Percentiles rank a stretch among this genome's conserved stretches.
Conservation (phyloP, 2,888 invertebrate species). For the Lithodes maja region DNA sequence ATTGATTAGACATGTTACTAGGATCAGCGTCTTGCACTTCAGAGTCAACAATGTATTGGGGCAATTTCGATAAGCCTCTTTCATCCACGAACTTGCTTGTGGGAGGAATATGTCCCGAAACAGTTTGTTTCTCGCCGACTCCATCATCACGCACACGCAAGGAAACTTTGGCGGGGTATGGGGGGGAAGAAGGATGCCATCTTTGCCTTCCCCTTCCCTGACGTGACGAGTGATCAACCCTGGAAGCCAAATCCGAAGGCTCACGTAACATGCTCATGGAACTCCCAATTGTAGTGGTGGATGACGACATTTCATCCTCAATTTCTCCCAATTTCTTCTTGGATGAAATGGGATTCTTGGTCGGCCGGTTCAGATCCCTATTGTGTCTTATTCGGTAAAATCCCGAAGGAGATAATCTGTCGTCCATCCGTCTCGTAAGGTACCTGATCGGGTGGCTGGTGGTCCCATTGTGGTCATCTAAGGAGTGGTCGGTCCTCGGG, state of each 20-base stretch:
- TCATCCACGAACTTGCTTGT: neutral
- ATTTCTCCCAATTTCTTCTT: neutral
- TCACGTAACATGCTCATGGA: neutral
- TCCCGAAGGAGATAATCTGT: neutral
- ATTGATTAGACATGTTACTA: no score
- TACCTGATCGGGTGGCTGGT: neutral
- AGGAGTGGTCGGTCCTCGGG: neutral
- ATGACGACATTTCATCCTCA: neutral
- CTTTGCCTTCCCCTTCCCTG: neutral
- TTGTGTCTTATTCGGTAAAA: neutral
- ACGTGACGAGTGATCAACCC: neutral
- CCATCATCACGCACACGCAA: neutral
- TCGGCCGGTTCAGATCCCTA: neutral
- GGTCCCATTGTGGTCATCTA: neutral
- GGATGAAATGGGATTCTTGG: neutral
- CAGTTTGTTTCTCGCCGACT: neutral
- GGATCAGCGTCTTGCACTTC: no score
- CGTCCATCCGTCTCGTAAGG: slow-evolving; percentile 6
- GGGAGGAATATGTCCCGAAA: neutral
- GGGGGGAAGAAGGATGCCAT: neutral
- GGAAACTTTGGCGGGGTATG: neutral
- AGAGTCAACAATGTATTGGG: no score
- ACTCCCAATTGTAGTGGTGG: neutral
- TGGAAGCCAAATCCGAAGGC: neutral
- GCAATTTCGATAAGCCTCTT: no score